Evolutionary conservation across 2,888 invertebrate species (phyloP).

Genomic region (Drosophila tripunctata): DNA sequence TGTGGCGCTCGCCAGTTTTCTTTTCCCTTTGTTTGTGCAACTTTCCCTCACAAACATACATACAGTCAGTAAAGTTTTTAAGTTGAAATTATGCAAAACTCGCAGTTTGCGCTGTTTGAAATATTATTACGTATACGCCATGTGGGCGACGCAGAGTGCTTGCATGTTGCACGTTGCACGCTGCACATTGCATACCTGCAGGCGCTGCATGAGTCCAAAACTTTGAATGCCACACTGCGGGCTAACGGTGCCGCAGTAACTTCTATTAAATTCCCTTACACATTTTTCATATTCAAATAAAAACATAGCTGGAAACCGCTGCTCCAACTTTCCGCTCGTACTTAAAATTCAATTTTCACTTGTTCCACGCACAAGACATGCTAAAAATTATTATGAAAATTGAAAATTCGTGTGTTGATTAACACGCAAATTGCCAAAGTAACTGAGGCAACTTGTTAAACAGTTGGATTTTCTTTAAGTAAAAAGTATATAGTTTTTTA

Average conservation of each 20-base stretch:
- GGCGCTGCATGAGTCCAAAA: conserved; percentile 51
- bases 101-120: conserved; percentile 44
- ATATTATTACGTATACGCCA: conserved; percentile 73
- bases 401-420: conserved; percentile 18
- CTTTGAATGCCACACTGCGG: conserved; percentile 55
- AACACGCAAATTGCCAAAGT: conserved; percentile 10
- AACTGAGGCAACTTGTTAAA: background rate
- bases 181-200: conserved; percentile 55
- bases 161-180: conserved; percentile 25
- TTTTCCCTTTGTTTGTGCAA: conserved; percentile 43
- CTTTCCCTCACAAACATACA: conserved; percentile 2
- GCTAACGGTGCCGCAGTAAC: conserved; percentile 52
- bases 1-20: conserved; percentile 36
- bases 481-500: too few relatives aligned
- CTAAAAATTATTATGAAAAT: conserved; percentile 10
- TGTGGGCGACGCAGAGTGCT: conserved; percentile 38
- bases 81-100: conserved; percentile 76
- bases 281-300: conserved; percentile 48
- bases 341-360: conserved; percentile 57
- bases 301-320: conserved; percentile 10
- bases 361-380: conserved; percentile 12
- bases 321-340: conserved; percentile 40
- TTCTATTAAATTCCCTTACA: conserved; percentile 66
- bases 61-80: conserved; percentile 54
- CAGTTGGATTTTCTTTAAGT: background rate